A percentile compares a stretch with the other conserved stretches of the same genome.
phyloP scores from a whole-genome alignment of 92 coral and sea anemone genomes.

The Micromussa lordhowensis region DNA sequence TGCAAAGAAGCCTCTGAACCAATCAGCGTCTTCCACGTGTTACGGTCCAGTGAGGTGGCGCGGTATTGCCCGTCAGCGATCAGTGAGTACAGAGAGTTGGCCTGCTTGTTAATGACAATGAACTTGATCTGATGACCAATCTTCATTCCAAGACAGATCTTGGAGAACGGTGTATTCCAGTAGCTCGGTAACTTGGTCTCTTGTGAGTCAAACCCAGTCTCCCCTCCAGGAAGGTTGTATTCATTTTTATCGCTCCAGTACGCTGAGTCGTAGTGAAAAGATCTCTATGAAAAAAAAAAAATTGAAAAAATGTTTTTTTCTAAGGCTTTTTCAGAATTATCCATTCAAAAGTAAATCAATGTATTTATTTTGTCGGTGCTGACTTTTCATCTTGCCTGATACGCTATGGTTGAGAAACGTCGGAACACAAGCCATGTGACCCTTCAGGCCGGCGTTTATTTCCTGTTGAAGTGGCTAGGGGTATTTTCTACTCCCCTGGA shows the following conservation, averaged over 20 bases:
- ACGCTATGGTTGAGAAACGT: no score
- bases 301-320: no score
- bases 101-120: constrained; percentile 8
- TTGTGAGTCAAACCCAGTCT: constrained; percentile 27
- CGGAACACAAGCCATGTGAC: no score
- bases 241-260: not conserved
- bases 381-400: no score
- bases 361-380: no score
- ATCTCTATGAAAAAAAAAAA: not conserved
- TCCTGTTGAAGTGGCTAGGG: no score
- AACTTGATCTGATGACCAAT: not conserved
- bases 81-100: constrained; percentile 19
- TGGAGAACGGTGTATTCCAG: constrained; percentile 40
- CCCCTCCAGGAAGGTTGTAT: constrained; percentile 18
- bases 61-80: constrained; percentile 30
- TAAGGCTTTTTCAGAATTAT: no score
- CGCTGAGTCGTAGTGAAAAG: not conserved
- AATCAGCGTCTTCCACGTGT: constrained; percentile 15
- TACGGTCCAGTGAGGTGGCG: not conserved
- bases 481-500: no score
- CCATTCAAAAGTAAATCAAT: no score
- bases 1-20: constrained; percentile 6
- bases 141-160: constrained; percentile 11
- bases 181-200: constrained; percentile 46
- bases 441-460: no score